Conservation (phyloP, 2,113 vertebrate species). For the Pelmatolapia mariae region DNA sequence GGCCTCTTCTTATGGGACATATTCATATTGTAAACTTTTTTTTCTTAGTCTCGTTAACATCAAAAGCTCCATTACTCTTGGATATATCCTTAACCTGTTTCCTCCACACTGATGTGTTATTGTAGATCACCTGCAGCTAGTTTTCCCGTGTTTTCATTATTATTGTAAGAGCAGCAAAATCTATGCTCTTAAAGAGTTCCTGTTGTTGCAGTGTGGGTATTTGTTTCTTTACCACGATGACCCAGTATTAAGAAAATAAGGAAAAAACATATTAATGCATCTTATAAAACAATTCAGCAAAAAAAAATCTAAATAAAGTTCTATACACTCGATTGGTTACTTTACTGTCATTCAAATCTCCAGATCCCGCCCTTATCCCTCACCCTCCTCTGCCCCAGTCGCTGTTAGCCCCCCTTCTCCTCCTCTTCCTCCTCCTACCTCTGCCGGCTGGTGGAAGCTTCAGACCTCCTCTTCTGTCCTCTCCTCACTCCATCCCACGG, state of each 20-base stretch:
- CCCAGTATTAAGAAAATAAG: neutral
- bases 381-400: constrained; percentile 11
- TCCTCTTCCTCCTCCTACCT: constrained; percentile 26
- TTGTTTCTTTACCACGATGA: neutral
- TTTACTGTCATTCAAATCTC: constrained; percentile 37
- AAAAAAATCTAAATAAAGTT: neutral
- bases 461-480: constrained; percentile 42
- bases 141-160: neutral
- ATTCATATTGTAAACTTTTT: neutral
- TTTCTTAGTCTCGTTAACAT: neutral
- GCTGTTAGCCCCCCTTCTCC: neutral
- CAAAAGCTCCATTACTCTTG: neutral
- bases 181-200: neutral
- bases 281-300: neutral
- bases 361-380: constrained; percentile 38
- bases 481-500: constrained; percentile 48
- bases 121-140: neutral
- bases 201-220: neutral
- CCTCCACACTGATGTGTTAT: neutral
- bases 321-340: constrained; percentile 46
- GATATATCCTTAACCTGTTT: neutral
- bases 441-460: constrained; percentile 47
- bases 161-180: neutral
- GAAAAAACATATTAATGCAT: neutral
- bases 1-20: neutral